Conservation (phyloP, 2,113 vertebrate genomes). For the Sorex araneus region DNA sequence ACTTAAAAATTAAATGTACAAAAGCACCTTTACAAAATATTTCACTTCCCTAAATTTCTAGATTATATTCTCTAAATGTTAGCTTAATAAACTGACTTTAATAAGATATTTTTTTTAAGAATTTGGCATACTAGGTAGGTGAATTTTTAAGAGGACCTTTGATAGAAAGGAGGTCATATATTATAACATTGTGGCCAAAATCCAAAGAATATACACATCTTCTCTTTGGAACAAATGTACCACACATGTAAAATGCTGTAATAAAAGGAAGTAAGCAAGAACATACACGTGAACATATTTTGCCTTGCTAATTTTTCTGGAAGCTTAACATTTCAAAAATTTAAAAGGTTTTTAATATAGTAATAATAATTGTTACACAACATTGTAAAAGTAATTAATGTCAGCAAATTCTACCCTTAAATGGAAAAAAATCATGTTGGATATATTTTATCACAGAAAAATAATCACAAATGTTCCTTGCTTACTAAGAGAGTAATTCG, state of each 20-base stretch:
- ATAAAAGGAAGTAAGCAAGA: neutral
- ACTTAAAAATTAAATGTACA: slow-evolving; percentile 37
- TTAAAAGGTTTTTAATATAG: neutral
- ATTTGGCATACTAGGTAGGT: neutral
- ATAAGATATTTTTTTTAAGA: neutral
- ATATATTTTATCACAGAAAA: slow-evolving; percentile 32
- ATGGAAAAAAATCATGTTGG: slow-evolving; percentile 5
- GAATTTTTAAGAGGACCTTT: neutral
- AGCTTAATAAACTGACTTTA: slow-evolving; percentile 3
- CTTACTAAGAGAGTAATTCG: slow-evolving; percentile 28
- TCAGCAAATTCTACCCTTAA: neutral
- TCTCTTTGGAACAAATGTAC: neutral
- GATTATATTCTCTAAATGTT: slow-evolving; percentile 11
- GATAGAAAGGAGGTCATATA: too few species aligned
- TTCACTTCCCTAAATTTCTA: neutral
- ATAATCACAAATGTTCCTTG: neutral
- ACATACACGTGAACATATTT: neutral
- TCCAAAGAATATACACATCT: neutral
- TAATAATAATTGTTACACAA: neutral
- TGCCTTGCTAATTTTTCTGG: neutral
- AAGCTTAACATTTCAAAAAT: neutral
- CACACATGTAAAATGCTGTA: neutral
- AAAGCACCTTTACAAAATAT: neutral
- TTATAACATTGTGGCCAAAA: neutral
- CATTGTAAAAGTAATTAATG: neutral